These are phyloP conservation scores for Allophyes oxyacanthae DNA, from an alignment of 2,888 invertebrate species.

Conservation along the genomic window DNA sequence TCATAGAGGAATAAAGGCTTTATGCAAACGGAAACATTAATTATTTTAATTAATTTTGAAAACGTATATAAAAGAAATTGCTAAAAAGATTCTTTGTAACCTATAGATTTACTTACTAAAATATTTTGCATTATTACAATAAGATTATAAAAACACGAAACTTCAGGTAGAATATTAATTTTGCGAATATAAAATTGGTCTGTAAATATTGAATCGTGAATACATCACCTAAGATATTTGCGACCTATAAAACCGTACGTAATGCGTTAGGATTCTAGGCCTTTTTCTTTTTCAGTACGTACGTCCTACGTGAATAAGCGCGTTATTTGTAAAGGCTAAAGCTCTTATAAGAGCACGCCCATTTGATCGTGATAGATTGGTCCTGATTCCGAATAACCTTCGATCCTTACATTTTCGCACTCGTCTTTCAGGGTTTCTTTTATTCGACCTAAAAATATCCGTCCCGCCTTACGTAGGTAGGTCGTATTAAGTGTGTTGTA, in stretches of 20 bases:
- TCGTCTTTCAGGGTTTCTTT: conserved; percentile 28
- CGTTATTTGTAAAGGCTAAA: conserved; percentile 42
- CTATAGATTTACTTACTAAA: too few relatives aligned
- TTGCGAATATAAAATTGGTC: too few relatives aligned
- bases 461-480: neutral
- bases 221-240: too few relatives aligned
- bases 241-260: neutral
- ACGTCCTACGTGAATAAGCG: conserved; percentile 29
- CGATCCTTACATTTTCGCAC: conserved; percentile 24
- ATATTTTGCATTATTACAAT: too few relatives aligned
- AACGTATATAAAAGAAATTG: too few relatives aligned
- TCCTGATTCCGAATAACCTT: conserved; percentile 40
- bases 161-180: too few relatives aligned
- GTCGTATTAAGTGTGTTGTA: neutral
- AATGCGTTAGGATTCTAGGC: conserved; percentile 16
- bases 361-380: conserved; percentile 51
- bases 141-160: too few relatives aligned
- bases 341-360: conserved; percentile 27
- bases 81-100: too few relatives aligned
- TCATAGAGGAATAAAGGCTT: too few relatives aligned
- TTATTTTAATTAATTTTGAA: too few relatives aligned
- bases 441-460: conserved; percentile 27
- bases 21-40: too few relatives aligned
- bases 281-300: conserved; percentile 11
- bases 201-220: too few relatives aligned